Evolutionary conservation across 2,113 vertebrate genomes (phyloP), one percentile per base, ranked within the genome.

Genomic region (Egretta garzetta): DNA sequence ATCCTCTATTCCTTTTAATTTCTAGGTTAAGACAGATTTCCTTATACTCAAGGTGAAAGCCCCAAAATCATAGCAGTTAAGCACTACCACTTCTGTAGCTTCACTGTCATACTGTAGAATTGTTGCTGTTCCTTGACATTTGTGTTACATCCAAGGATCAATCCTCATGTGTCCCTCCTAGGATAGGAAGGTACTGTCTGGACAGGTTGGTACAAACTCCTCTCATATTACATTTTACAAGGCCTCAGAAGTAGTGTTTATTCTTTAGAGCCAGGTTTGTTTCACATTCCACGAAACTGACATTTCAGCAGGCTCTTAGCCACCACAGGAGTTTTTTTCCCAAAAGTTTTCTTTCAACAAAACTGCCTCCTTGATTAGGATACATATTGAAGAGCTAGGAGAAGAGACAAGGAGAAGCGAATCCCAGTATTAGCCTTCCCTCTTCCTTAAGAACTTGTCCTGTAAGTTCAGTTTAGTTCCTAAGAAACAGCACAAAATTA

Each of bases 111-210:
- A 15, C 26, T 50, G 14, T 10, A 53, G 20, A 91, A 23, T 9
- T 55, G 20, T 3, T 79, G n/a, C 58, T 88, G 19, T 35, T 80
- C 21, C 9, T 49, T 80, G 27, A 43, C 12, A 30, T 56, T 33
- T 27, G 8, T 43, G 28, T 49, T 32, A 52, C 22, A 41, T 14
- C 11, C 59, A 84, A 14, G 19, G 37, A 39, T 16, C 35, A 74
- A 39, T 21, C 14, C 9, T 63, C 45, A 37, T 0, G 0, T 10
- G 17, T 19, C 4, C 11, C 24, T 63, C 47, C 72, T 9, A 37
- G 9, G 32, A 35, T 0, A 62, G 11, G 71, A 81, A 17, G 4
- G 12, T 32, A 28, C 23, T 66, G 74, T 70, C 60, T 70, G 58
- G 3, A 62, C 7, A 66, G 16, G 37, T 10, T 63, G 52, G 32